phyloP scores from a whole-genome alignment of 1,140 invertebrate species.

The Tyrophagus putrescentiae region DNA sequence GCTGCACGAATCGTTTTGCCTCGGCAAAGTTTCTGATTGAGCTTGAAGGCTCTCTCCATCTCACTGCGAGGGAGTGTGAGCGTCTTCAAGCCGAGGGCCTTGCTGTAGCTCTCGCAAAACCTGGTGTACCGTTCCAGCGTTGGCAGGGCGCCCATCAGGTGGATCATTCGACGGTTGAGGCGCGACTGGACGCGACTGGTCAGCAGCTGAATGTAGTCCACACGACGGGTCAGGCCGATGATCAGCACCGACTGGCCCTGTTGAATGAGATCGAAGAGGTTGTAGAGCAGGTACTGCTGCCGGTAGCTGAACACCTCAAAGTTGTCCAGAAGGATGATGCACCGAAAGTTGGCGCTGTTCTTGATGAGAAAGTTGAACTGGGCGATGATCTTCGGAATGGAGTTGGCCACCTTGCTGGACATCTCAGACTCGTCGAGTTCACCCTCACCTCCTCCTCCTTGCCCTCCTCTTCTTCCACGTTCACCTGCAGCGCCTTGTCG shows the following conservation, averaged over 20 bases:
- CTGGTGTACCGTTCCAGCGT: neutral
- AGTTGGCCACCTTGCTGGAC: slow-evolving; percentile 1
- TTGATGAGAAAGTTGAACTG: slow-evolving; percentile 10
- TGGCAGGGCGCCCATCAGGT: slow-evolving; percentile 8
- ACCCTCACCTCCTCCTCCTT: neutral
- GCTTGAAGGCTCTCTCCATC: neutral
- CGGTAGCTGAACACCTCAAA: slow-evolving; percentile 23
- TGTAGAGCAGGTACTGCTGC: slow-evolving; percentile 23
- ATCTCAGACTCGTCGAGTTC: slow-evolving; percentile 3
- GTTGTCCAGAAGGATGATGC: slow-evolving; percentile 22
- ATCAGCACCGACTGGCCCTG: slow-evolving; percentile 8
- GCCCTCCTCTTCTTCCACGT: slow-evolving; percentile 8
- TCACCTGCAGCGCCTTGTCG: neutral
- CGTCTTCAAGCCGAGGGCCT: neutral
- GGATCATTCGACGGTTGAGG: slow-evolving; percentile 15
- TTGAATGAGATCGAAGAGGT: slow-evolving; percentile 23
- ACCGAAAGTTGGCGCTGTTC: slow-evolving; percentile 2
- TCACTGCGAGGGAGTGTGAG: neutral
- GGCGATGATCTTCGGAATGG: slow-evolving; percentile 14
- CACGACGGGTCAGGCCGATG: slow-evolving; percentile 17
- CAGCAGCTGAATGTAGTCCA: slow-evolving; percentile 16
- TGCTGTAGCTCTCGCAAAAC: neutral
- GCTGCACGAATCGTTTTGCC: neutral
- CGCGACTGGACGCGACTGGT: slow-evolving; percentile 18
- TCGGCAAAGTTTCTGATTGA: slow-evolving; percentile 4